Base-by-base conservation (phyloP, 1,140 invertebrate genomes). In the Halyomorpha halys region DNA sequence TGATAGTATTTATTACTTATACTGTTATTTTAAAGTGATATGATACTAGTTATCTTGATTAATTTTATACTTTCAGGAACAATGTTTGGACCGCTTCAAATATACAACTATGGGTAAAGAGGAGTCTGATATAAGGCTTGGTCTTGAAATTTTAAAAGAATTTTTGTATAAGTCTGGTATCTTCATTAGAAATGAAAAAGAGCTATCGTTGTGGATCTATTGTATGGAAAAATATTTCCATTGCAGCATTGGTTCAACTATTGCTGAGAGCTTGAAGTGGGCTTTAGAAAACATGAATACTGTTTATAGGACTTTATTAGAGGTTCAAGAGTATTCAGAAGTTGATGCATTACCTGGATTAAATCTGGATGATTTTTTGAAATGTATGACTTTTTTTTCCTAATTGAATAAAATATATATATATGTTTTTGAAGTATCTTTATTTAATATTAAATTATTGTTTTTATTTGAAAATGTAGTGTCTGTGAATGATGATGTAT, bases 311-410 rank as follows among this genome's bases (percentile, higher is more conserved):
- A 56, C 15, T 6, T 25, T 56, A 56, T 14, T 56, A 56, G 23
- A 56, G 15, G 53, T 25, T 56, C 53, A 56, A 25, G 53, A 56
- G 15, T 23, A 27, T 23, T 56, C 53, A 23, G 19, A 5, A 56
- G 23, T 23, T 11, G 53, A 56, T 16, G 15, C 19, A 2, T 3
- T 56, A 6, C 27, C 53, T 25, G 23, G 23, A 11, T 56, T 56
- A 13, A 56, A 56, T 25, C 53, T 56, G 27, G 53, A 56, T 25
- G 53, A 56, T 23, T 56, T 56, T 56, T 56, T 56, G 14, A 4
- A 56, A 15, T 16, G 53, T 56, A 56, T 23, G 53, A 1, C 15
- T 5, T 47, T n/a, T 47, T 4, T 15, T 15, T 3, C n/a, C n/a
- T 21, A 49, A 21, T 19, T 14, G 6, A 49, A 19, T 49, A 49